Percentiles rank a stretch among this genome's conserved stretches.
Conservation (phyloP, 2,797 vertebrate species). For the Enteromius argenteus region DNA sequence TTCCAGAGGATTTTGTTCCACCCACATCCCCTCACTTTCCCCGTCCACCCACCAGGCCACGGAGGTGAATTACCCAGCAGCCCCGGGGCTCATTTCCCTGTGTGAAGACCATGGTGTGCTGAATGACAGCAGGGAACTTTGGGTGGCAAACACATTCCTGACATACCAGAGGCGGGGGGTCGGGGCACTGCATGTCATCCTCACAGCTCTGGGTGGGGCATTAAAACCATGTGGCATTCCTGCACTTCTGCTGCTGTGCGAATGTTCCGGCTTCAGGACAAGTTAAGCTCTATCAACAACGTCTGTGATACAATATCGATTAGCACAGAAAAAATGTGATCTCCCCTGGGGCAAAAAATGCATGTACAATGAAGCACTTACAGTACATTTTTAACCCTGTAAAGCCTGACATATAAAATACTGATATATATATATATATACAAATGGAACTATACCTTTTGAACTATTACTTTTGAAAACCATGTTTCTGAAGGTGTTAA, state of each 20-base stretch:
- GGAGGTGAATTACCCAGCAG: slow-evolving; percentile 19
- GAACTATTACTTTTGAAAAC: neutral
- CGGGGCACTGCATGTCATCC: slow-evolving; percentile 45
- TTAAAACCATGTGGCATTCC: slow-evolving; percentile 35
- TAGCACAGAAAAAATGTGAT: neutral
- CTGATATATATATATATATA: too few relatives aligned
- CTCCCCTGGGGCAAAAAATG: neutral
- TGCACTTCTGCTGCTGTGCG: neutral
- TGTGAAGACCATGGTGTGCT: slow-evolving; percentile 62
- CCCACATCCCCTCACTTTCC: neutral
- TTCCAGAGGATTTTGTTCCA: slow-evolving; percentile 12
- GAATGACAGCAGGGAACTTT: slow-evolving; percentile 72
- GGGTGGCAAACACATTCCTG: slow-evolving; percentile 75
- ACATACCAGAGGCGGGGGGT: slow-evolving; percentile 73
- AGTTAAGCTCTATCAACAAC: neutral
- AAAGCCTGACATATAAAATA: neutral
- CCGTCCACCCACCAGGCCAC: neutral
- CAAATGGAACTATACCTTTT: neutral
- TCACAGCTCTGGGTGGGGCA: neutral
- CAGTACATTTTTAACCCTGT: neutral
- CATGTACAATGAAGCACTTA: neutral
- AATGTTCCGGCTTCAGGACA: neutral
- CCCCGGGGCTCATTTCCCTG: slow-evolving; percentile 68
- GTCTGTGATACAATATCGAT: neutral
- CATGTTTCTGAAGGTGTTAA: neutral